phyloP scores from a whole-genome alignment of 2,113 vertebrate genomes.

The Sylvilagus bachmani region DNA sequence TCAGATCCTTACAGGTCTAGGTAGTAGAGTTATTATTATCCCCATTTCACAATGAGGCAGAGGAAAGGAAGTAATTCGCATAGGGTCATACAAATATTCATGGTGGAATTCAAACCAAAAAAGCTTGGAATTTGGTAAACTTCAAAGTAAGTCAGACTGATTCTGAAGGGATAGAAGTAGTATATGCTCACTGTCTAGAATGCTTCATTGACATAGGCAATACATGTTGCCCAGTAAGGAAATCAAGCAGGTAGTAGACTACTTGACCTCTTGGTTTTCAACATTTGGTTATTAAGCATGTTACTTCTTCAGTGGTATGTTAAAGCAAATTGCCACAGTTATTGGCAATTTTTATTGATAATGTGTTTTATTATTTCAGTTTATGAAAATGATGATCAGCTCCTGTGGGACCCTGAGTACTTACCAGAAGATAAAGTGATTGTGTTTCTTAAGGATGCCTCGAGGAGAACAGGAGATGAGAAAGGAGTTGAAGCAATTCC shows the following conservation, averaged over 20 bases:
- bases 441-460: conserved; percentile 95
- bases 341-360: conserved; percentile 26
- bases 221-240: not conserved
- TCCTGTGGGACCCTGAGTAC: conserved; percentile 97
- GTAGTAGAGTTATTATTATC: not conserved
- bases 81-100: not conserved
- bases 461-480: conserved; percentile 95
- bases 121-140: not conserved
- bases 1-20: not conserved
- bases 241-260: not conserved
- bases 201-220: not conserved
- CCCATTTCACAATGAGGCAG: not conserved
- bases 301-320: not conserved
- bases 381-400: conserved; percentile 98
- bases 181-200: not conserved
- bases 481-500: conserved; percentile 96
- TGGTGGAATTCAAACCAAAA: not conserved
- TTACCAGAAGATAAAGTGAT: conserved; percentile 95
- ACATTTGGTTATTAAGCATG: not conserved
- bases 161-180: not conserved
- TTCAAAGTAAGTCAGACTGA: not conserved
- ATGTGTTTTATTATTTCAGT: conserved; percentile 85
- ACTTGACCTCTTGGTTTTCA: not conserved
- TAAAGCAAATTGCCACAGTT: not conserved
- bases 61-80: not conserved